These are phyloP conservation scores for Sarcophaga carnaria DNA, from an alignment of 2,888 invertebrate genomes.

Conservation along the genomic window DNA sequence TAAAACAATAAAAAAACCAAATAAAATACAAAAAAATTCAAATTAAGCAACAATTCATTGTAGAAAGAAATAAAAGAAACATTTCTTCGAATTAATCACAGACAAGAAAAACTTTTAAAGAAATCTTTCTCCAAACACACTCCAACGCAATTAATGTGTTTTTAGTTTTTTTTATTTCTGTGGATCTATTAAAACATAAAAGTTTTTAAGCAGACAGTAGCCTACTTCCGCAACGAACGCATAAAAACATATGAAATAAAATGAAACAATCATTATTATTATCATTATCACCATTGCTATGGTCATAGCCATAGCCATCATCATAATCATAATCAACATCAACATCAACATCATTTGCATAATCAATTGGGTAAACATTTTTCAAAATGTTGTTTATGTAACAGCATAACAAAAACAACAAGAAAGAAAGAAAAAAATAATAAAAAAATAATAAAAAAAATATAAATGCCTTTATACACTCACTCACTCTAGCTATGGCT, in stretches of 20 bases:
- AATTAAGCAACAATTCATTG: not conserved
- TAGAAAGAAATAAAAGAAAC: not conserved
- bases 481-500: not conserved
- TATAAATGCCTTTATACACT: not conserved
- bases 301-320: conserved; percentile 27
- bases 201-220: conserved; percentile 53
- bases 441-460: conserved; percentile 3
- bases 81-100: not conserved
- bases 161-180: conserved; percentile 9
- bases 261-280: not conserved
- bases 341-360: conserved; percentile 63
- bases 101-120: not conserved
- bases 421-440: conserved; percentile 4
- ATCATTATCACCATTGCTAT: conserved; percentile 43
- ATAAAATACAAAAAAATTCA: not conserved
- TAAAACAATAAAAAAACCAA: not conserved
- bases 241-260: conserved; percentile 36
- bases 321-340: conserved; percentile 32
- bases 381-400: conserved; percentile 63
- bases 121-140: conserved; percentile 25
- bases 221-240: conserved; percentile 60
- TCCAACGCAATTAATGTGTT: conserved; percentile 27
- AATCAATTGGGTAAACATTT: conserved; percentile 69
- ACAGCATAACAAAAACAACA: conserved; percentile 33
- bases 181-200: conserved; percentile 36